These are phyloP conservation scores for Phocoena phocoena DNA, from an alignment of 2,113 vertebrate species.

Conservation along the genomic window DNA sequence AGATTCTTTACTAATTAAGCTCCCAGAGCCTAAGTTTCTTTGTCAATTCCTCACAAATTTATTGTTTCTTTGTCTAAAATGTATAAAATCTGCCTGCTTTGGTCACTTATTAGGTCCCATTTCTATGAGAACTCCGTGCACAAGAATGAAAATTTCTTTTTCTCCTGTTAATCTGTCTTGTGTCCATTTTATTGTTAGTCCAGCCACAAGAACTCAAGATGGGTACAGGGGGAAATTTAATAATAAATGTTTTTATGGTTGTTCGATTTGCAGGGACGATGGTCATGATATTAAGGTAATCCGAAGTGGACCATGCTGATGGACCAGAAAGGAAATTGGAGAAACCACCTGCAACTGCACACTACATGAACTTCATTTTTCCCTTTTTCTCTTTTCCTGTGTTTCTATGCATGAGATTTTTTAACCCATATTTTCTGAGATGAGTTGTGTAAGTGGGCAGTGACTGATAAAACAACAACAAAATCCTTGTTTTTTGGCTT, in stretches of 20 bases:
- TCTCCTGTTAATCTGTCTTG: neutral
- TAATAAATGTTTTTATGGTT: neutral
- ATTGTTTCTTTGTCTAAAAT: neutral
- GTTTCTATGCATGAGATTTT: conserved; percentile 7
- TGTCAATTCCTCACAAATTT: neutral
- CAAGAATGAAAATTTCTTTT: neutral
- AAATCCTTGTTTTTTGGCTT: neutral
- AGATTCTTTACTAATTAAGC: neutral
- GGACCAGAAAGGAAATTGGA: neutral
- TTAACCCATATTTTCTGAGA: neutral
- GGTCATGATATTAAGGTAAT: conserved; percentile 54
- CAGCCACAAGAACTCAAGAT: neutral
- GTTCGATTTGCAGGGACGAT: conserved; percentile 54
- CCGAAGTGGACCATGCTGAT: conserved; percentile 48
- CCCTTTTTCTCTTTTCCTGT: neutral
- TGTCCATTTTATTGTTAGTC: neutral
- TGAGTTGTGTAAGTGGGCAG: neutral
- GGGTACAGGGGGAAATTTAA: neutral
- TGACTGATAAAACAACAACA: neutral
- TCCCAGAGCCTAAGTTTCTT: neutral
- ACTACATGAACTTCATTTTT: neutral
- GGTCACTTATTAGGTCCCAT: neutral
- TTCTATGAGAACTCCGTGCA: neutral
- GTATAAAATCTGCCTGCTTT: neutral
- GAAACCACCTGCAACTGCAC: neutral